phyloP scores from a whole-genome alignment of 2,113 vertebrate genomes.

The Ammodramus savannarum region DNA sequence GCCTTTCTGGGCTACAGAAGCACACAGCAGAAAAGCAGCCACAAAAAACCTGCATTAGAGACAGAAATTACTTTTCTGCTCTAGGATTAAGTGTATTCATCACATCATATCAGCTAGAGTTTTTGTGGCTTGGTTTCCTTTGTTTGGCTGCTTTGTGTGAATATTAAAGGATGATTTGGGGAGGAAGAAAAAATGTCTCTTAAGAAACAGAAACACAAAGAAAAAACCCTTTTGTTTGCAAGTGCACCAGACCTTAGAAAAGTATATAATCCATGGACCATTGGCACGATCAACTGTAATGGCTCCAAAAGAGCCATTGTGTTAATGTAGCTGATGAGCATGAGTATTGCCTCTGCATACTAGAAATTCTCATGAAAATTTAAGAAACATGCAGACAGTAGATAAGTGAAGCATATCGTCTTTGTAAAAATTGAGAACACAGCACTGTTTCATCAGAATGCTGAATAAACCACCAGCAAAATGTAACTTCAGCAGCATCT shows the following conservation, averaged over 20 bases:
- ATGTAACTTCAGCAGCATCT: background rate
- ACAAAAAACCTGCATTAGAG: background rate
- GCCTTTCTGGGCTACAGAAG: background rate
- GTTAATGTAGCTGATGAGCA: slow-evolving; percentile 67
- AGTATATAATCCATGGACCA: slow-evolving; percentile 71
- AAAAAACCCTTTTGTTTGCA: slow-evolving; percentile 67
- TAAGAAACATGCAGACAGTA: slow-evolving; percentile 43
- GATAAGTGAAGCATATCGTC: slow-evolving; percentile 2
- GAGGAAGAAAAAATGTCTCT: background rate
- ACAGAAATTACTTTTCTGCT: slow-evolving; percentile 21
- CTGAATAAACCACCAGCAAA: slow-evolving; percentile 33
- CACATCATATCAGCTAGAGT: slow-evolving; percentile 20
- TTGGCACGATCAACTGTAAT: slow-evolving; percentile 62
- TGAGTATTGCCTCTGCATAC: slow-evolving; percentile 50
- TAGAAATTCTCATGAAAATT: slow-evolving; percentile 65
- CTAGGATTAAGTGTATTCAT: background rate
- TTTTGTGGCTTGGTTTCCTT: background rate
- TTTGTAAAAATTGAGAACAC: background rate
- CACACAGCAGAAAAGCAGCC: background rate
- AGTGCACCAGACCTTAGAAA: slow-evolving; percentile 68
- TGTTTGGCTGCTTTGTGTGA: slow-evolving; percentile 52
- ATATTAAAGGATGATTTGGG: slow-evolving; percentile 30
- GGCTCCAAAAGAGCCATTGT: slow-evolving; percentile 72
- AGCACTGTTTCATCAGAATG: slow-evolving; percentile 17
- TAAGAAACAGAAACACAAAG: slow-evolving; percentile 66